Evolutionary conservation across 2,113 vertebrate genomes (phyloP).

Genomic region (Odobenus rosmarus): DNA sequence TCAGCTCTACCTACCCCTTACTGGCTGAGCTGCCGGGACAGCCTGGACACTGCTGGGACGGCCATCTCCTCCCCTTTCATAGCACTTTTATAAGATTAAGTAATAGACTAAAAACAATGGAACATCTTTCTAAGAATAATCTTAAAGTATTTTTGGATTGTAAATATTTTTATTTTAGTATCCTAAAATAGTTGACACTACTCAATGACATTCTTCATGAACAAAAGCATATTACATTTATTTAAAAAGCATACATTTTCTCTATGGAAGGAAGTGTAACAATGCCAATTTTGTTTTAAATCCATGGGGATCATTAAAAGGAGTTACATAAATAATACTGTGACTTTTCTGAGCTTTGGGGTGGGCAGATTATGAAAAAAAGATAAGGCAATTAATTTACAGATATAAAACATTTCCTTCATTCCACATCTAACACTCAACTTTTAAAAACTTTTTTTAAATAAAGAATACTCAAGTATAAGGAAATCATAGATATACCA

Average conservation of each 20-base stretch:
- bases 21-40: neutral
- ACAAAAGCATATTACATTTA: conserved; percentile 82
- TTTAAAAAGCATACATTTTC: conserved; percentile 71
- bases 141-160: conserved; percentile 79
- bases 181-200: conserved; percentile 78
- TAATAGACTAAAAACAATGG: conserved; percentile 58
- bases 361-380: neutral
- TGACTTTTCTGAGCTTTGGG: conserved; percentile 40
- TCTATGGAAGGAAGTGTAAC: conserved; percentile 79
- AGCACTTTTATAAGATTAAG: conserved; percentile 10
- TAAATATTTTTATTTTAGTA: conserved; percentile 83
- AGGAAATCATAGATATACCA: conserved; percentile 20
- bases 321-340: conserved; percentile 50
- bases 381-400: conserved; percentile 42
- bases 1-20: neutral
- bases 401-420: conserved; percentile 13
- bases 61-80: neutral
- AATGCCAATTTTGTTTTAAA: conserved; percentile 72
- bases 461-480: neutral
- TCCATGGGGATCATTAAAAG: conserved; percentile 53
- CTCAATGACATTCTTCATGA: conserved; percentile 79
- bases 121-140: conserved; percentile 74
- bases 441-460: conserved; percentile 18
- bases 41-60: too few species aligned
- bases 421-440: conserved; percentile 48